Evolutionary conservation across 2,113 vertebrate species (phyloP), one percentile per base, ranked within the genome.

Genomic region (Caranx melampygus): DNA sequence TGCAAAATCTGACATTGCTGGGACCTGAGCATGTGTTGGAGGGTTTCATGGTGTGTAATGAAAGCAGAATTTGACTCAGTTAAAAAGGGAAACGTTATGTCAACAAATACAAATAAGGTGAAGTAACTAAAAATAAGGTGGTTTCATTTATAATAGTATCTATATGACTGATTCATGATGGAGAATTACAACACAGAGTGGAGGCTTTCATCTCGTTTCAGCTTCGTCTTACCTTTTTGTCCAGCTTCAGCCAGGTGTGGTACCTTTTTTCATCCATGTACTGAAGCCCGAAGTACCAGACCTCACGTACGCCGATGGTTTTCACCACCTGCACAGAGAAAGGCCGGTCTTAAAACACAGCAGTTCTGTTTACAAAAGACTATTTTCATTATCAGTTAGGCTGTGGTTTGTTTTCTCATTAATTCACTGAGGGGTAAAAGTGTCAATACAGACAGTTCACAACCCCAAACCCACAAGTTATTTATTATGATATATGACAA

Each of bases 241-340:
- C 97, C 73, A 99, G 96, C 86, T 97, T 98, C 87, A 99, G 89
- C 98, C 98, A 99, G n/a, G 97, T 97, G 60, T 89, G 82, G 89
- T 96, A 99, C 72, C 97, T 97, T 93, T 99, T 99, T 87, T 92
- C 94, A 83, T 99, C 98, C 67, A 94, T 92, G 20, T 97, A 97
- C 88, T 98, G 98, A 75, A 99, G 97, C 82, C 98, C 98, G 84
- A 98, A 99, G 95, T 98, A 99, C 98, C 98, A 99, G 31, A 98
- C 92, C 88, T 99, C 98, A 72, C 98, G 94, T 58, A 99, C 87
- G 18, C 98, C 98, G 10, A 99, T 95, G 6, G 97, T 99, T 94
- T 98, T 99, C 21, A 99, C 97, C 89, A 99, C 98, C 98, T 99
- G 92, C 44, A 79, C 68, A 42, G 78, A n/a, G 10, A 49, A 52